Evolutionary conservation across 2,113 vertebrate species (phyloP).

Genomic region (Mellivora capensis): DNA sequence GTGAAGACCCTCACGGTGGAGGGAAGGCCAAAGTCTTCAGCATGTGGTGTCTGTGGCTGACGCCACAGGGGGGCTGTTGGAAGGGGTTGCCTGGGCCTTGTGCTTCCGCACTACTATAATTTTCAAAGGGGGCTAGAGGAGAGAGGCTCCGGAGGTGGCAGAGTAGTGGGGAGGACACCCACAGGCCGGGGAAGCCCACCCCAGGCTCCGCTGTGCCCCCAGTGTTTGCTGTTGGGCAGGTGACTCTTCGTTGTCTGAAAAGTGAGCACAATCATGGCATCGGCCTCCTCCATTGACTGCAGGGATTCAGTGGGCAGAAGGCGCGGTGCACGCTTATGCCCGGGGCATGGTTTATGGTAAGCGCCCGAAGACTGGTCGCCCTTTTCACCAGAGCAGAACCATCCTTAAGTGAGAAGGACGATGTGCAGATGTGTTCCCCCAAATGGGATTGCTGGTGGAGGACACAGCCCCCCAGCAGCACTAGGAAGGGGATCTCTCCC

Average conservation of each 20-base stretch:
- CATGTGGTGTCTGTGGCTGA: fast-evolving
- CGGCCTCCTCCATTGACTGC: fast-evolving
- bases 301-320: background rate
- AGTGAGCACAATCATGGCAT: background rate
- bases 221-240: background rate
- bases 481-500: background rate
- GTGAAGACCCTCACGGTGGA: background rate
- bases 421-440: background rate
- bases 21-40: background rate
- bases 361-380: no score
- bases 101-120: fast-evolving
- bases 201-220: background rate
- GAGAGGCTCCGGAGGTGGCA: background rate
- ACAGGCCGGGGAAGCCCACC: fast-evolving
- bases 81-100: background rate
- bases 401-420: background rate
- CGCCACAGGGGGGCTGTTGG: fast-evolving
- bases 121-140: background rate
- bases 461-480: background rate
- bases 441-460: background rate
- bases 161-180: fast-evolving
- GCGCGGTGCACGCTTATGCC: background rate
- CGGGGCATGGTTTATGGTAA: fast-evolving
- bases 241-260: background rate
- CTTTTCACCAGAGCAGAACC: background rate